A percentile compares a stretch with the other conserved stretches of the same genome.
phyloP scores from a whole-genome alignment of 2,797 vertebrate species.

The Buceros bicornis region DNA sequence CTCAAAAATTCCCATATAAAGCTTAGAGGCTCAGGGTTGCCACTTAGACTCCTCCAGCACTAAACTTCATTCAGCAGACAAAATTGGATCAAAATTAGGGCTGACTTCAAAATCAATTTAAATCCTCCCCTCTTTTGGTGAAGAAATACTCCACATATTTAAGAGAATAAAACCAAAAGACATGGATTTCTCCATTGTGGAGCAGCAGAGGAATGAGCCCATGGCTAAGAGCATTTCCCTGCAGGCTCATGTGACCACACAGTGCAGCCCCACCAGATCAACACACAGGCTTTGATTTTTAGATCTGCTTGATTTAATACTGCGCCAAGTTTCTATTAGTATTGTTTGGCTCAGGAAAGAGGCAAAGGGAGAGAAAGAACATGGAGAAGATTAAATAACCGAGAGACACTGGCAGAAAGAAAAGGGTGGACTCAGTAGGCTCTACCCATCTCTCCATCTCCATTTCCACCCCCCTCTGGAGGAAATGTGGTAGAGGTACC shows the following conservation, averaged over 20 bases:
- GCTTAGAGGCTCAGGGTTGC: background rate
- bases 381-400: fast-evolving
- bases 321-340: background rate
- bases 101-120: background rate
- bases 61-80: background rate
- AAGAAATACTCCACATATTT: background rate
- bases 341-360: background rate
- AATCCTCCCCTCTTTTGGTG: background rate
- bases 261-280: background rate
- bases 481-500: fast-evolving
- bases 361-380: background rate
- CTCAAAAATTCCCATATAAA: background rate
- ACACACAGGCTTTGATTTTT: background rate
- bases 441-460: background rate
- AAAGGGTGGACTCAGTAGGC: fast-evolving
- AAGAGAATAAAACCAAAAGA: background rate
- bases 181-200: background rate
- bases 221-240: background rate
- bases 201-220: background rate
- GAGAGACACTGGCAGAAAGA: fast-evolving
- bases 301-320: background rate
- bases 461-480: background rate
- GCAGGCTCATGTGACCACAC: fast-evolving
- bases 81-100: background rate
- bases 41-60: background rate